A percentile compares a stretch with the other conserved stretches of the same genome.
These are phyloP conservation scores for Ciconia stormi DNA, from an alignment of 2,113 vertebrate species.

Conservation along the genomic window DNA sequence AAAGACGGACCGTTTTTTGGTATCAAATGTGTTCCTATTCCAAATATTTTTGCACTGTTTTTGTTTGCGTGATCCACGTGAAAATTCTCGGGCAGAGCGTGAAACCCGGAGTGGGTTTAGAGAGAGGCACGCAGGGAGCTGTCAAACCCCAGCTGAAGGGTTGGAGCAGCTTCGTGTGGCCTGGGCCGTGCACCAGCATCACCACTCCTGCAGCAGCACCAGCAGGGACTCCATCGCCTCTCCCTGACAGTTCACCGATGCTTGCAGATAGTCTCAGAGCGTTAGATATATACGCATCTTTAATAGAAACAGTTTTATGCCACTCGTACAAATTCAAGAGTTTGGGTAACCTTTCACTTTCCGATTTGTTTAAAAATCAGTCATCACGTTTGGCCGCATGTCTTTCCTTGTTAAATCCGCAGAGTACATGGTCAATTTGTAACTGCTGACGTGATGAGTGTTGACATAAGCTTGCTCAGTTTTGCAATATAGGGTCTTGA, in stretches of 20 bases:
- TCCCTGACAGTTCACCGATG: accelerated
- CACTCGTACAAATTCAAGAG: neutral
- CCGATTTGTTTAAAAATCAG: neutral
- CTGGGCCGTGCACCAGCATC: neutral
- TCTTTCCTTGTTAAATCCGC: neutral
- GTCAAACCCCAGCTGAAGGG: neutral
- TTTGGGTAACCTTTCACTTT: neutral
- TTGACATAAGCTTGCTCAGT: neutral
- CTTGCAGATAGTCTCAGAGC: neutral
- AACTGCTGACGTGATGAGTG: neutral
- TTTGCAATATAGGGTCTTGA: neutral
- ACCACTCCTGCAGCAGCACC: neutral
- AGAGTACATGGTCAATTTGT: neutral
- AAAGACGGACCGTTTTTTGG: neutral
- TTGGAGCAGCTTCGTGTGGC: neutral
- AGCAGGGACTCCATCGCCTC: accelerated
- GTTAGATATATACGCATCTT: neutral
- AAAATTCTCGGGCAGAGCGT: neutral
- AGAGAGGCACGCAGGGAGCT: neutral
- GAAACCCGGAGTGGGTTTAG: neutral
- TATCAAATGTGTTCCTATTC: neutral
- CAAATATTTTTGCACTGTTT: no score
- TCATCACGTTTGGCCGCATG: neutral
- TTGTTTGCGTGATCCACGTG: neutral
- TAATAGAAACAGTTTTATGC: neutral